Evolutionary conservation across 2,797 vertebrate genomes (phyloP), one percentile per base, ranked within the genome.

Genomic region (Myoxocephalus aenaeus): DNA sequence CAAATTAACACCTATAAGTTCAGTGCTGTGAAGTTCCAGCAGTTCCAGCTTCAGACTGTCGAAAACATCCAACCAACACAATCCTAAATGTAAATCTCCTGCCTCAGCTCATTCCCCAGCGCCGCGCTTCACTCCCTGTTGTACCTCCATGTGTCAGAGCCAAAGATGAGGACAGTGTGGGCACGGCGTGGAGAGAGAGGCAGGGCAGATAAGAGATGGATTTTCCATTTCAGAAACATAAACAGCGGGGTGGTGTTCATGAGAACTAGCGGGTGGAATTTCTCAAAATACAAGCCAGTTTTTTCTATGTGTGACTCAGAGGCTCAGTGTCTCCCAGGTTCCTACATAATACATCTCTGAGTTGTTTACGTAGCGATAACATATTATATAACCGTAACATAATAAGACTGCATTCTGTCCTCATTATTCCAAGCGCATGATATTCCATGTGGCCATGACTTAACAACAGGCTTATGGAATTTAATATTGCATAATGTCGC

Each of bases 211-310:
- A 85, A 90, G 83, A 69, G 73, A 79, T 77, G 67, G 58, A 70
- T 80, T 88, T 90, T 91, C 86, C 82, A 89, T 86, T 81, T 88
- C 81, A 85, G 81, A 80, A 90, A 89, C 59, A 74, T 88, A 78
- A 93, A 90, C 87, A 79, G 32, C 1, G 63, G 85, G 64, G 70
- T 79, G 77, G 69, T 81, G 88, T 83, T 84, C 75, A 80, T 67
- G 48, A 84, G 80, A 89, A 77, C 57, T 65, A 68, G 66, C 22
- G 7, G 67, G 74, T 81, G 87, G 87, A 92, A 89, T 92, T 78
- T 86, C 29, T 78, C 74, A 85, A 88, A 85, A 85, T 71, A 86
- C 77, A 57, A 22, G 44, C 46, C 15, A 4, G 6, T 65, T 40
- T 73, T 70, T 57, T 59, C 38, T 57, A 1, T 67, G 25, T 82